Base-by-base conservation (phyloP, 2,797 vertebrate genomes). In the Poecilia velifera region DNA sequence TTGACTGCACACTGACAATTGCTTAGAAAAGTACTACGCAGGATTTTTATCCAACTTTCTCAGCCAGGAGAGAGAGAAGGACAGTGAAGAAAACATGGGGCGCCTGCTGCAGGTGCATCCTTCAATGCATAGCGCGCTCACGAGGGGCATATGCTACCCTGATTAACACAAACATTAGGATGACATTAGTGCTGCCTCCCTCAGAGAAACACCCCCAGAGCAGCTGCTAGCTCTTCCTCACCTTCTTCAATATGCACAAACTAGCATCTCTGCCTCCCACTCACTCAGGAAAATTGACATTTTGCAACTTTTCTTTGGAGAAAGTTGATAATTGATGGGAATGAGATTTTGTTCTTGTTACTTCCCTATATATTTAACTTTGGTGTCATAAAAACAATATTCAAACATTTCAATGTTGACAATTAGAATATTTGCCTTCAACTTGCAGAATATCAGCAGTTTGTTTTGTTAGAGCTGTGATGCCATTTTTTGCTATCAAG, bases 141-240 rank as follows among this genome's bases (percentile, higher is more conserved):
- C 62, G 41, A 51, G 79, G 74, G 84, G 89, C 87, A 91, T 93
- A 93, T 90, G 91, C 89, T 94, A 90, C 92, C 89, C 87, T 81
- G 91, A 90, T 93, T 92, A 92, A 86, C 88, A 84, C 82, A 74
- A 87, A 81, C 90, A 90, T 93, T 92, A 92, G 83, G 70, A 86
- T 53, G 87, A 91, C 91, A 93, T 93, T 93, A 93, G 87, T 78
- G 82, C 72, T 76, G 82, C 83, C 86, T 87, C 90, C 89, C 85
- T 90, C 81, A 25, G 90, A 86, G 87, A 85, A 84, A 89, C 90
- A 79, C 88, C 92, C 86, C 89, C 89, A 36, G 72, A 91, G 84
- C 92, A 93, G 91, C 90, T 93, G 91, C 90, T 90, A 79, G 14
- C 74, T 70, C 82, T 72, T 46, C 49, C 86, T 85, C 84, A 76